Percentiles rank a stretch among this genome's conserved stretches.
phyloP scores from a whole-genome alignment of 2,888 invertebrate genomes.

The Nemurella pictetii region DNA sequence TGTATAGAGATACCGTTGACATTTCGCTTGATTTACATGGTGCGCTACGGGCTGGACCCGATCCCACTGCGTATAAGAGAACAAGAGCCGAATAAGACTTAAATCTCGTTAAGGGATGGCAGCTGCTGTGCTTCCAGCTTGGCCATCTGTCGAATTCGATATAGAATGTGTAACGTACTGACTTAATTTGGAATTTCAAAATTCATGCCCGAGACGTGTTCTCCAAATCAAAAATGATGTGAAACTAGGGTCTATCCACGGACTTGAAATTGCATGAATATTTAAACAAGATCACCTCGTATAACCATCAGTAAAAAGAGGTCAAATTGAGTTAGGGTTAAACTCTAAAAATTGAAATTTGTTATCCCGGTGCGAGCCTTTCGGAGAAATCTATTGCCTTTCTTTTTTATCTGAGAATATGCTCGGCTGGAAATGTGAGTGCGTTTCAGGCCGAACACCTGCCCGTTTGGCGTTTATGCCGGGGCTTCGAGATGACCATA shows the following conservation, averaged over 20 bases:
- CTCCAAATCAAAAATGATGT: slow-evolving; percentile 17
- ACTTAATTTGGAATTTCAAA: slow-evolving; percentile 16
- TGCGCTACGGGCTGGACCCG: not conserved
- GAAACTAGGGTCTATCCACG: not conserved
- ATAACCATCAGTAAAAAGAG: not conserved
- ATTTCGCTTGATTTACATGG: not conserved
- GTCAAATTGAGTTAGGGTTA: slow-evolving; percentile 8
- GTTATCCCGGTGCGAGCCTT: not conserved
- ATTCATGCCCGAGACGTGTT: slow-evolving; percentile 27
- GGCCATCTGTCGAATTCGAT: slow-evolving; percentile 16
- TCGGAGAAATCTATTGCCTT: not conserved
- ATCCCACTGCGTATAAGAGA: not conserved
- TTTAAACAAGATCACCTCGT: slow-evolving; percentile 15
- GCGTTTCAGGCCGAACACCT: not conserved
- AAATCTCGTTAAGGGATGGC: not conserved
- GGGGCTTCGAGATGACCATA: not conserved
- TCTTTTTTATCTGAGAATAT: not conserved
- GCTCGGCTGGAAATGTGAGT: not conserved
- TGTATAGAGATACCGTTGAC: not conserved
- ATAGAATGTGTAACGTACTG: slow-evolving; percentile 16
- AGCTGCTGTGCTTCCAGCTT: not conserved
- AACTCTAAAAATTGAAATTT: slow-evolving; percentile 25
- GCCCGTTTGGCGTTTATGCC: not conserved
- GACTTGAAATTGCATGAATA: slow-evolving; percentile 17
- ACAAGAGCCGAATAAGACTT: not conserved